phyloP scores from a whole-genome alignment of 2,113 vertebrate genomes.

The Paradoxurus hermaphroditus region DNA sequence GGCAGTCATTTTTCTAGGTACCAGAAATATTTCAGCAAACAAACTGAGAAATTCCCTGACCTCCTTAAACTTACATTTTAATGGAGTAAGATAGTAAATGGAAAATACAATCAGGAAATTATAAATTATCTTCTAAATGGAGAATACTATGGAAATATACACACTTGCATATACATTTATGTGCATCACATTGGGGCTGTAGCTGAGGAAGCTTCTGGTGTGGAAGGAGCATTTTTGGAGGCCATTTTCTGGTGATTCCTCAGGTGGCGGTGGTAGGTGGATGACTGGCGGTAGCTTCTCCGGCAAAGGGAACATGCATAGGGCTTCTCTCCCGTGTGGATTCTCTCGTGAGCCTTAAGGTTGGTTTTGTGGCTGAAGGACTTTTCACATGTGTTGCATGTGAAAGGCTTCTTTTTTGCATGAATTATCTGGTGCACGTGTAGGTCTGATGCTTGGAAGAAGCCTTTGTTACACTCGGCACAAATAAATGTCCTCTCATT shows the following conservation, averaged over 20 bases:
- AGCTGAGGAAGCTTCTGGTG: not conserved
- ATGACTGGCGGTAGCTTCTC: not conserved
- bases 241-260: not conserved
- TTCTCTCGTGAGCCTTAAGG: not conserved
- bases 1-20: not conserved
- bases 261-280: slow-evolving; percentile 48
- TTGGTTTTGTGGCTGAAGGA: slow-evolving; percentile 30
- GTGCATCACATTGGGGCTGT: not conserved
- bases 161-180: not conserved
- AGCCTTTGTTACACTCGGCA: not conserved
- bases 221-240: not conserved
- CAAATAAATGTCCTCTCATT: slow-evolving; percentile 21
- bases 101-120: not conserved
- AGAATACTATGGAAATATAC: not conserved
- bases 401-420: not conserved
- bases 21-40: not conserved
- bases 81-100: not conserved
- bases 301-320: not conserved
- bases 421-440: not conserved
- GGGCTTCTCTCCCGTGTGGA: slow-evolving; percentile 38
- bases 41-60: not conserved
- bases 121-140: not conserved
- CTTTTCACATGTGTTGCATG: not conserved
- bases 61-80: not conserved
- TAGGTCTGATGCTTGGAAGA: slow-evolving; percentile 27